Evolutionary conservation across 1,140 invertebrate genomes (phyloP), one percentile per base, ranked within the genome.

Genomic region (Brachionus angularis): DNA sequence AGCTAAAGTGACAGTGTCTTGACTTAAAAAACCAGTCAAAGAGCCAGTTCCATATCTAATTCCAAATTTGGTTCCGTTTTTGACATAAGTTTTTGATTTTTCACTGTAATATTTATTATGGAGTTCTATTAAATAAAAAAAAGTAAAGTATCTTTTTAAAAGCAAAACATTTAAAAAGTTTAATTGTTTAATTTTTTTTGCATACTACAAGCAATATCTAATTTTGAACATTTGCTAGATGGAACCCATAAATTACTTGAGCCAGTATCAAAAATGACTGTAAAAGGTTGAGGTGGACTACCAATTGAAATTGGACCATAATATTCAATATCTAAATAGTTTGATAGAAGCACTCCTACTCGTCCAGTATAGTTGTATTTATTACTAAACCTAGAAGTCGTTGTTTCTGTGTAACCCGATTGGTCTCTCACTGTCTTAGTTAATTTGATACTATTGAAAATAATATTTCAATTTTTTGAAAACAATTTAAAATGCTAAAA

Each of bases 231-330:
- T 78, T 94, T 73, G 29, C 49, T 95, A 0, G 93, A 97, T 7
- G 96, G 95, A 71, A 99, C 88, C 96, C 96, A 98, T 25, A 99
- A 84, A 80, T 98, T 99, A 7, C 94, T 96, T 0, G 93, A 97
- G 58, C 96, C 96, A 8, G 95, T 83, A 71, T 99, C 96, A 83
- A 98, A 99, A 27, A 99, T 88, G 50, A 98, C 94, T 74, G 87
- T 89, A 80, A 98, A 99, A 1, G 83, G 84, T 83, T 99, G 96
- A 33, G 90, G 87, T 23, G 96, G 96, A 39, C 86, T 89, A 71
- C 96, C 96, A 81, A 98, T 93, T 0, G 84, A 83, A 74, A 98
- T 97, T 1, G 85, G 85, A 14, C 96, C 96, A 84, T 91, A 99
- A 82, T 99, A 99, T 82, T 99, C 96, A 72, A 95, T 93, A 29